Evolutionary conservation across 1,140 invertebrate species (phyloP).

Genomic region (Hycleus cichorii): DNA sequence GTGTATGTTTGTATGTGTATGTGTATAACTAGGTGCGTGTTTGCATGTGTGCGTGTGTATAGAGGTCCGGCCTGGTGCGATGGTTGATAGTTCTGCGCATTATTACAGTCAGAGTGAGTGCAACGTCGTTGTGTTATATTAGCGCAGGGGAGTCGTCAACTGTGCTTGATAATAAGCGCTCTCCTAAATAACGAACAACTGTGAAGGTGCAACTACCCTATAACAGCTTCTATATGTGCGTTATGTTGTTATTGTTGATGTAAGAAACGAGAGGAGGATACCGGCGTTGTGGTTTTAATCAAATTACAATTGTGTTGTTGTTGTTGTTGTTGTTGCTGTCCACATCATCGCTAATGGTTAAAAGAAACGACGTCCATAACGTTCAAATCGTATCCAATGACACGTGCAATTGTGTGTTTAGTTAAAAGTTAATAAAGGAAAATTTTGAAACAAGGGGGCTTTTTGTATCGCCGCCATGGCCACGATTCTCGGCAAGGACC

Average conservation of each 20-base stretch:
- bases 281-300: too few relatives aligned
- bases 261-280: too few relatives aligned
- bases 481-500: slow-evolving; percentile 63
- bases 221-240: neutral
- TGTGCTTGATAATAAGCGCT: slow-evolving; percentile 26
- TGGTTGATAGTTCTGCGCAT: slow-evolving; percentile 38
- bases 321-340: too few relatives aligned
- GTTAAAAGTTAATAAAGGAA: neutral
- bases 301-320: too few relatives aligned
- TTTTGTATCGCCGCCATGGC: slow-evolving; percentile 46
- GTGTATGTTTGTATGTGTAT: slow-evolving; percentile 7
- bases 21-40: neutral
- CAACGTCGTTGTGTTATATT: slow-evolving; percentile 32
- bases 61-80: slow-evolving; percentile 25
- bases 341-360: too few relatives aligned
- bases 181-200: slow-evolving; percentile 20
- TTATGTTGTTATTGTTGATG: too few relatives aligned
- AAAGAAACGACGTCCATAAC: slow-evolving; percentile 22
- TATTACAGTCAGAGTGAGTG: slow-evolving; percentile 33
- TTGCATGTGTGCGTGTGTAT: slow-evolving; percentile 2
- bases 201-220: slow-evolving; percentile 33
- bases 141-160: slow-evolving; percentile 40
- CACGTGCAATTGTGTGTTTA: slow-evolving; percentile 29
- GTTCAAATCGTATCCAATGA: slow-evolving; percentile 21
- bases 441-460: neutral